Percentiles rank a stretch among this genome's conserved stretches.
Conservation (phyloP, 2,888 invertebrate genomes). For the Trichopoda pennipes region DNA sequence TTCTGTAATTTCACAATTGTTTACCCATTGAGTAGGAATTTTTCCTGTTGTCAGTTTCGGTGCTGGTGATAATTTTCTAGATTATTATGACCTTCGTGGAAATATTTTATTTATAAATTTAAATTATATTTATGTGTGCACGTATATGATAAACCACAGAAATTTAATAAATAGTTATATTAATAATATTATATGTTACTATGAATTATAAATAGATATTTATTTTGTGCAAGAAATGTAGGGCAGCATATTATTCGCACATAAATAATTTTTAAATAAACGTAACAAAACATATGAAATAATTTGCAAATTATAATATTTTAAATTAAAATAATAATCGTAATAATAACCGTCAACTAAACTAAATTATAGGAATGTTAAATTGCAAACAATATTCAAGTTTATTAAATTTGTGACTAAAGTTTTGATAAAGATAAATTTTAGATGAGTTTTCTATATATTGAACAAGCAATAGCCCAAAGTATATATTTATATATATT, state of each 20-base stretch:
- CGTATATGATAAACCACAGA: not conserved
- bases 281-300: not conserved
- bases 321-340: not conserved
- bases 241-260: constrained; percentile 11
- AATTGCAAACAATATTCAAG: not conserved
- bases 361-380: too few relatives aligned
- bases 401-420: not conserved
- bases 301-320: not conserved
- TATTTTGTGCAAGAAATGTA: not conserved
- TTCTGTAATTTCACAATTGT: not conserved
- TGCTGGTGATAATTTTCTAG: constrained; percentile 5
- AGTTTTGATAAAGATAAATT: not conserved
- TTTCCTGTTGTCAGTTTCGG: not conserved
- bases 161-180: constrained; percentile 7
- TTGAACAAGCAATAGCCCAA: too few relatives aligned
- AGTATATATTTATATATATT: too few relatives aligned
- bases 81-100: constrained; percentile 7
- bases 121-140: not conserved
- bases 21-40: constrained; percentile 4
- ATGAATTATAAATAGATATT: not conserved
- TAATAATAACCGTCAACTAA: not conserved
- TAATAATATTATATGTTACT: constrained; percentile 3
- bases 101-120: not conserved
- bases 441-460: not conserved
- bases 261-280: constrained; percentile 25